Conservation (phyloP, 2,888 invertebrate genomes). For the Boloria euphrosyne region DNA sequence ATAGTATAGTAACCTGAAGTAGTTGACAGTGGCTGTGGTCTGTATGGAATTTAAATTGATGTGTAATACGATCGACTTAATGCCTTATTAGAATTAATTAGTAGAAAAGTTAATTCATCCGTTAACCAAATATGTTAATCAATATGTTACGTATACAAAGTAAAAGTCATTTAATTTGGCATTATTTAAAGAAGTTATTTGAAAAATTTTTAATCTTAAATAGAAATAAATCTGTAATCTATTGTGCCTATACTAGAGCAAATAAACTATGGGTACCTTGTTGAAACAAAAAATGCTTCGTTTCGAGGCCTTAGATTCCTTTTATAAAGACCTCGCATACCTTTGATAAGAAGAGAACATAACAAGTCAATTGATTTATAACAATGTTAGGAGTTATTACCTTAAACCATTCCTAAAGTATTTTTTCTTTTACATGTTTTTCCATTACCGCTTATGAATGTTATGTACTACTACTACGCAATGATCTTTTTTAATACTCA, state of each 20-base stretch:
- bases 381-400: neutral
- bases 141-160: neutral
- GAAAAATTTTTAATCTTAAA: neutral
- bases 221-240: neutral
- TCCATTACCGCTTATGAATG: too few species aligned
- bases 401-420: neutral
- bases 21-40: slow-evolving; percentile 1
- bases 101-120: slow-evolving; percentile 15
- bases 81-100: slow-evolving; percentile 14
- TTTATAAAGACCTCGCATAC: slow-evolving; percentile 29
- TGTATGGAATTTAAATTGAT: slow-evolving; percentile 12
- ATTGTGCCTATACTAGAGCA: neutral
- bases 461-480: too few species aligned
- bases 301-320: slow-evolving; percentile 22
- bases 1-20: neutral
- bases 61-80: slow-evolving; percentile 16
- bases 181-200: neutral
- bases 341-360: slow-evolving; percentile 30
- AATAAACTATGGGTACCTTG: slow-evolving; percentile 25
- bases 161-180: neutral
- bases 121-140: slow-evolving; percentile 15
- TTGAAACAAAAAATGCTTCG: slow-evolving; percentile 33
- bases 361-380: neutral
- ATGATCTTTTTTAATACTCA: too few species aligned
- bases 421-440: too few species aligned